A percentile compares a stretch with the other conserved stretches of the same genome.
These are phyloP conservation scores for Rhinichthys klamathensis DNA, from an alignment of 2,113 vertebrate genomes.

Conservation along the genomic window DNA sequence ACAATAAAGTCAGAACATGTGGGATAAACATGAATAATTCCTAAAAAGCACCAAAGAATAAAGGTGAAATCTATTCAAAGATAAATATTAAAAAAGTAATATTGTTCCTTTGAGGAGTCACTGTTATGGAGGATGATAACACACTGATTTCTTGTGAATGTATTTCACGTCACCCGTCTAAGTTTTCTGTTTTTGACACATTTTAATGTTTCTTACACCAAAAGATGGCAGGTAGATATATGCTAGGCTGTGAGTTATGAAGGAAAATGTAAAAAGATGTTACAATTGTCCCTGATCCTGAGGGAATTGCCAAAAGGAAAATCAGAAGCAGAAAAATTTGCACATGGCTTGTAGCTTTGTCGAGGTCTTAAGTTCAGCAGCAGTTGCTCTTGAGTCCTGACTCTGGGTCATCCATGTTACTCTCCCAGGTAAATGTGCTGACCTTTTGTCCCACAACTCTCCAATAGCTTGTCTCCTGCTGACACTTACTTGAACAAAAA, in stretches of 20 bases:
- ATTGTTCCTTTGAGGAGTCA: not conserved
- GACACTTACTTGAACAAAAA: slow-evolving; percentile 59
- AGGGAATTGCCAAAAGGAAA: not conserved
- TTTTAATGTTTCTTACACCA: not conserved
- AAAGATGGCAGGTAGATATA: not conserved
- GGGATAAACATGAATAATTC: not conserved
- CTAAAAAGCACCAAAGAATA: not conserved
- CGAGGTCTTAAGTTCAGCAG: slow-evolving; percentile 36
- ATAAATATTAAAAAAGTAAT: not conserved
- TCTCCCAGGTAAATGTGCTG: slow-evolving; percentile 57
- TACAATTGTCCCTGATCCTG: slow-evolving; percentile 2
- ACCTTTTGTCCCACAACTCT: slow-evolving; percentile 70
- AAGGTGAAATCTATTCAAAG: not conserved
- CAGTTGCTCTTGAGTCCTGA: slow-evolving; percentile 31
- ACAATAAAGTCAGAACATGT: not conserved
- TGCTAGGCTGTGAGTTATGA: not conserved
- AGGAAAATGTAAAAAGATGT: not conserved
- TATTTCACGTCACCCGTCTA: too few relatives aligned
- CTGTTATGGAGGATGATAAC: not conserved
- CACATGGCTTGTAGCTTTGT: slow-evolving; percentile 43
- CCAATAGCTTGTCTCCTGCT: slow-evolving; percentile 63
- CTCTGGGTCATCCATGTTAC: slow-evolving; percentile 44
- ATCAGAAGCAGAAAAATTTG: slow-evolving; percentile 6
- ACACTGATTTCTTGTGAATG: not conserved
- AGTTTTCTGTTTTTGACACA: not conserved